Evolutionary conservation across 2,113 vertebrate genomes (phyloP).

Genomic region (Myxocyprinus asiaticus): DNA sequence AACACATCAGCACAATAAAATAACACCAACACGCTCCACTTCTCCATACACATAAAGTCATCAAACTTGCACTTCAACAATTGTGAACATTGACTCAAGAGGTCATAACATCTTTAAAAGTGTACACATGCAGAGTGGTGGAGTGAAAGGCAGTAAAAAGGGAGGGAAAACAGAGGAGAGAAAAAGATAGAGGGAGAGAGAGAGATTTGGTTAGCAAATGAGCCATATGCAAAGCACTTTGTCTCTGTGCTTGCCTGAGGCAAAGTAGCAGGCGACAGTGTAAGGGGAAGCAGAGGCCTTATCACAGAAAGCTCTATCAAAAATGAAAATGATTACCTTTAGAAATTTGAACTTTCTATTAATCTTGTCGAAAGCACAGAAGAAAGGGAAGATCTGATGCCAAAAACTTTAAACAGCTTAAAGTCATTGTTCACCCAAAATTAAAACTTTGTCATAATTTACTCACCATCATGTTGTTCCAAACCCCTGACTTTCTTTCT

Average conservation of each 20-base stretch:
- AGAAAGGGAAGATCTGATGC: not conserved
- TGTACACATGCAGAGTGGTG: not conserved
- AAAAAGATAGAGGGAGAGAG: constrained; percentile 18
- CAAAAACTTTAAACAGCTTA: not conserved
- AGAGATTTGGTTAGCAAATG: constrained; percentile 71
- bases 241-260: constrained; percentile 13
- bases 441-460: too few species aligned
- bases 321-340: constrained; percentile 33
- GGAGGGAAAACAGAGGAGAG: constrained; percentile 1
- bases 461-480: too few species aligned
- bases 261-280: constrained; percentile 26
- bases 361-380: not conserved
- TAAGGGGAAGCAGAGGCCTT: constrained; percentile 22
- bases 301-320: constrained; percentile 38
- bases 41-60: not conserved
- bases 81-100: not conserved
- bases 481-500: too few species aligned
- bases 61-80: not conserved
- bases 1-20: not conserved
- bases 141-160: constrained; percentile 19
- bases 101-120: constrained; percentile 9
- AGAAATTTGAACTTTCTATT: constrained; percentile 18
- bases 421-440: too few species aligned
- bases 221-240: constrained; percentile 74
- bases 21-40: not conserved